A percentile compares a stretch with the other conserved stretches of the same genome.
Evolutionary conservation across 2,888 invertebrate species (phyloP).

Genomic region (Aphodius sticticus): DNA sequence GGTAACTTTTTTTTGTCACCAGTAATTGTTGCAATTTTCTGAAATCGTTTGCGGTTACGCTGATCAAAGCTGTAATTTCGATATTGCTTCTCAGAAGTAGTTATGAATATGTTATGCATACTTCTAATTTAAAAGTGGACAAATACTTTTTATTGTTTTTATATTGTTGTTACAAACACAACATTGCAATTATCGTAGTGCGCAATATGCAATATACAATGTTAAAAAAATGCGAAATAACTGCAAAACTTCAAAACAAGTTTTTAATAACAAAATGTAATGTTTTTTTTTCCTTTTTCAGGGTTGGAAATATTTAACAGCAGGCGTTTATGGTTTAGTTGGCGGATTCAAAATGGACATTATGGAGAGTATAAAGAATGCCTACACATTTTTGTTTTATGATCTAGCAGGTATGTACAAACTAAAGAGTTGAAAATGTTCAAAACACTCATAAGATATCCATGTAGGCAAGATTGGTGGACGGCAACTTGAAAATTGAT

Average conservation of each 20-base stretch:
- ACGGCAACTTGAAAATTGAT: no score
- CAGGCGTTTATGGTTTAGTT: background rate
- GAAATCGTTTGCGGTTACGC: background rate
- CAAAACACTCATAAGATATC: background rate
- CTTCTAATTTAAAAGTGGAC: background rate
- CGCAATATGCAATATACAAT: background rate
- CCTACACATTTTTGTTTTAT: slow-evolving; percentile 33
- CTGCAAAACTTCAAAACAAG: background rate
- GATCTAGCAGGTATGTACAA: slow-evolving; percentile 39
- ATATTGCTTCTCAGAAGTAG: background rate
- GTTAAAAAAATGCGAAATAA: background rate
- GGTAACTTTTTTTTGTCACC: background rate
- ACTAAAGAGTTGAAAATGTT: background rate
- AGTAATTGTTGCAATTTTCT: background rate
- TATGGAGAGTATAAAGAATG: slow-evolving; percentile 17
- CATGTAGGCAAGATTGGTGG: no score
- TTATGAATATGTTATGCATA: background rate
- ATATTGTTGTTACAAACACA: background rate
- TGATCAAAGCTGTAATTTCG: background rate
- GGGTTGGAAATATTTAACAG: background rate
- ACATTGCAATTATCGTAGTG: background rate
- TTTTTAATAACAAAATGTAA: background rate
- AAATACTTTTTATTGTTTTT: background rate
- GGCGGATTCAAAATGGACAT: background rate
- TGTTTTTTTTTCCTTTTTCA: background rate